Evolutionary conservation across 1,140 invertebrate genomes (phyloP).

Genomic region (Polyergus mexicanus): DNA sequence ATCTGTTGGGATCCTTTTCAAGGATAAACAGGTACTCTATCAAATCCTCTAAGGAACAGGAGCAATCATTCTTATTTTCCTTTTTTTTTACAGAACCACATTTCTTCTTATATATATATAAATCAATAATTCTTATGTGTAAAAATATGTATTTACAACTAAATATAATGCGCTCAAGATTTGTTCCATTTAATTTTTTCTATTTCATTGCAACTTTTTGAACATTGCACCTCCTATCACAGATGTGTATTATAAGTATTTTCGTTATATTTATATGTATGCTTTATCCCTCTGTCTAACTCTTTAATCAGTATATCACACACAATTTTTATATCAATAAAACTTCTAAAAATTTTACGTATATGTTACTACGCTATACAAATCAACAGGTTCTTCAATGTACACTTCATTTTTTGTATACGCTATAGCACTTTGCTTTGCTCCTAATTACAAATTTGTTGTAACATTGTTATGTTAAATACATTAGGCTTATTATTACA

Average conservation of each 20-base stretch:
- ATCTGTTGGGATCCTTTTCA: background rate
- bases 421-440: background rate
- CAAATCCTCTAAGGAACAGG: background rate
- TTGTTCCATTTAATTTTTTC: slow-evolving; percentile 45
- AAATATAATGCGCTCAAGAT: slow-evolving; percentile 52
- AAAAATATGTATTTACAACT: slow-evolving; percentile 25
- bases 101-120: slow-evolving; percentile 6
- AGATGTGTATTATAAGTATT: slow-evolving; percentile 57
- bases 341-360: slow-evolving; percentile 46
- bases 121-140: slow-evolving; percentile 15
- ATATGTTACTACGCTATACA: slow-evolving; percentile 13
- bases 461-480: slow-evolving; percentile 35
- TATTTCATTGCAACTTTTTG: slow-evolving; percentile 53
- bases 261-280: slow-evolving; percentile 32
- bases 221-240: slow-evolving; percentile 67
- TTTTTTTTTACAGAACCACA: background rate
- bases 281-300: slow-evolving; percentile 1
- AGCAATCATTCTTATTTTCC: background rate
- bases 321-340: slow-evolving; percentile 33
- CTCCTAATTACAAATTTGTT: slow-evolving; percentile 36
- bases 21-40: background rate
- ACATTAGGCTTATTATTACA: slow-evolving; percentile 46
- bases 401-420: background rate
- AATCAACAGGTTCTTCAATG: slow-evolving; percentile 24
- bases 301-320: slow-evolving; percentile 46